A percentile compares a stretch with the other conserved stretches of the same genome.
These are phyloP conservation scores for Euwallacea similis DNA, from an alignment of 1,140 invertebrate species.

Conservation along the genomic window DNA sequence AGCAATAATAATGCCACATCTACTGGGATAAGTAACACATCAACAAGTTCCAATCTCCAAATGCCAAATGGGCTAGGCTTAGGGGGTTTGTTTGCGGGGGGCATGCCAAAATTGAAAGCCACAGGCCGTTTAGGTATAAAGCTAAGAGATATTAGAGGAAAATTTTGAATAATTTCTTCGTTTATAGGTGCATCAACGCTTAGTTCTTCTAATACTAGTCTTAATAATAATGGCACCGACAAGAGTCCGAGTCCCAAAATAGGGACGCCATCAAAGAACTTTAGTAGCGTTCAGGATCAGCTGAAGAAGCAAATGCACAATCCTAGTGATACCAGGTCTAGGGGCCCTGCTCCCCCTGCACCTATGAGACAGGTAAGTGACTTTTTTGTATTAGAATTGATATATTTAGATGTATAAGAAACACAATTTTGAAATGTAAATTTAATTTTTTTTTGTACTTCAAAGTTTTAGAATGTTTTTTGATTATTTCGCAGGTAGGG, in stretches of 20 bases:
- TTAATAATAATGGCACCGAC: constrained; percentile 31
- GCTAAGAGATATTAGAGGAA: no score
- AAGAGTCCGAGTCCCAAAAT: constrained; percentile 27
- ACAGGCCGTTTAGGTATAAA: constrained; percentile 52
- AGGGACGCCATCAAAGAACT: constrained; percentile 40
- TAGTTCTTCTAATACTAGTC: constrained; percentile 20
- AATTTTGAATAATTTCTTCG: no score
- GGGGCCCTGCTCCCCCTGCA: constrained; percentile 48
- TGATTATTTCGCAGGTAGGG: no score
- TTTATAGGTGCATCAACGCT: constrained; percentile 14
- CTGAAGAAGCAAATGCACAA: constrained; percentile 49
- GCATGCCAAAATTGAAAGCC: constrained; percentile 84
- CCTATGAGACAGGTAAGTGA: constrained; percentile 40
- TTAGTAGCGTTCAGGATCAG: constrained; percentile 49
- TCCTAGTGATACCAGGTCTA: constrained; percentile 47
- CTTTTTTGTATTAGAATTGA: background rate
- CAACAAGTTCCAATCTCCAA: constrained; percentile 50
- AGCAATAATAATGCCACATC: constrained; percentile 31
- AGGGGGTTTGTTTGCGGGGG: constrained; percentile 80
- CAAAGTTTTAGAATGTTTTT: background rate
- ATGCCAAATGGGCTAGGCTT: constrained; percentile 60
- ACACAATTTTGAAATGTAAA: no score
- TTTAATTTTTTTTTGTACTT: no score
- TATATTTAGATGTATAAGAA: background rate
- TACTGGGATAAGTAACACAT: constrained; percentile 50